Conservation (phyloP, 1,140 invertebrate species). For the Theocolax elegans region DNA sequence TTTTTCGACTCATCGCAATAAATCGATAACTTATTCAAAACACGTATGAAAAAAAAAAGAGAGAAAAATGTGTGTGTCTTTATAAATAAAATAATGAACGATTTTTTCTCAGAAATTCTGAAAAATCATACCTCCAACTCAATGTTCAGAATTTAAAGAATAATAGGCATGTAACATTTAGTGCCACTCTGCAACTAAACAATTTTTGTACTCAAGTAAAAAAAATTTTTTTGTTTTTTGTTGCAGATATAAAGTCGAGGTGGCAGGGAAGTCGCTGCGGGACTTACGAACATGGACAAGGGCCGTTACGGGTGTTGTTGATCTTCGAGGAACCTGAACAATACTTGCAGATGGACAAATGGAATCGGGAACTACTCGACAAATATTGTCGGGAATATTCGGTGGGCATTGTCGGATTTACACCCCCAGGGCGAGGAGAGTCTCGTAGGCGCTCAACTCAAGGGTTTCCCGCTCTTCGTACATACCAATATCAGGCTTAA, state of each 20-base stretch:
- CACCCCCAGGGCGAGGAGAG: constrained; percentile 88
- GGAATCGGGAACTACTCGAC: constrained; percentile 95
- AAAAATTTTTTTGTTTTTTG: constrained; percentile 28
- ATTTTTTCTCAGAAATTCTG: no score
- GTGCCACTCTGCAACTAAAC: no score
- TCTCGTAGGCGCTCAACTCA: constrained; percentile 85
- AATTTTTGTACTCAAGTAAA: no score
- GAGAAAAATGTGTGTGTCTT: no score
- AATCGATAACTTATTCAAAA: no score
- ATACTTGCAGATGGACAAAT: constrained; percentile 96
- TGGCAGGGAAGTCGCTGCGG: constrained; percentile 90
- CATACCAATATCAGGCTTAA: constrained; percentile 90
- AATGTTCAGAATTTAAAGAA: no score
- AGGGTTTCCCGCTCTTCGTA: constrained; percentile 91
- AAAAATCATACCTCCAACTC: no score
- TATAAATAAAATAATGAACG: no score
- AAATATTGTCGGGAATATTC: constrained; percentile 97
- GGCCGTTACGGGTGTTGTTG: constrained; percentile 93
- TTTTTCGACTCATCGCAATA: no score
- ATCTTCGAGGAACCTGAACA: constrained; percentile 97
- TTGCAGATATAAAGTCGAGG: constrained; percentile 90
- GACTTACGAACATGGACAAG: constrained; percentile 92
- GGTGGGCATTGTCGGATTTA: constrained; percentile 96
- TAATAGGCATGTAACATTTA: no score
- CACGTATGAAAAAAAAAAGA: no score